Conservation (phyloP, 2,888 invertebrate genomes). For the Rhagonycha fulva region DNA sequence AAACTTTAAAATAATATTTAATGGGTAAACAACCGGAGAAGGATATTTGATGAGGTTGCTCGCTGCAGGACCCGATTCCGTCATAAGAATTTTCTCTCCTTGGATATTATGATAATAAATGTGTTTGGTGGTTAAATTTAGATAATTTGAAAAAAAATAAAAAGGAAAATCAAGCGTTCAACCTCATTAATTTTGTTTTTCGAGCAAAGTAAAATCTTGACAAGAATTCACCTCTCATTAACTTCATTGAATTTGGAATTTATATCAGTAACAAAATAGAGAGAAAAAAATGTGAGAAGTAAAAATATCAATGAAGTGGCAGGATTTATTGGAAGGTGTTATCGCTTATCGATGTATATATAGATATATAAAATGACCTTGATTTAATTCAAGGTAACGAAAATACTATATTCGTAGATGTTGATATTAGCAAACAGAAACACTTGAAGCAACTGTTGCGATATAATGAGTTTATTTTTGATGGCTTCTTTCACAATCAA, state of each 20-base stretch:
- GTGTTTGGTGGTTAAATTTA: not conserved
- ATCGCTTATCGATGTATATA: not conserved
- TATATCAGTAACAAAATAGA: no score
- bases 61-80: not conserved
- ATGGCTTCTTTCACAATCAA: not conserved
- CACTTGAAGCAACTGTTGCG: not conserved
- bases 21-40: not conserved
- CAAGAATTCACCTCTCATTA: not conserved
- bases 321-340: not conserved
- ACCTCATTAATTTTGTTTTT: not conserved
- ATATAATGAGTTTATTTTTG: not conserved
- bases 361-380: not conserved
- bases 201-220: not conserved
- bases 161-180: not conserved
- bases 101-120: no score
- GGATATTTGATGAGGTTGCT: not conserved
- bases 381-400: not conserved
- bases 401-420: not conserved
- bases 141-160: not conserved
- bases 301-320: not conserved
- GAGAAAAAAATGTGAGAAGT: not conserved
- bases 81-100: no score
- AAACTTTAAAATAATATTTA: not conserved
- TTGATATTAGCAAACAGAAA: not conserved
- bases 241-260: not conserved